Percentiles rank a stretch among this genome's conserved stretches.
phyloP scores from a whole-genome alignment of 1,140 invertebrate species.

The Zaprionus tsacasi region DNA sequence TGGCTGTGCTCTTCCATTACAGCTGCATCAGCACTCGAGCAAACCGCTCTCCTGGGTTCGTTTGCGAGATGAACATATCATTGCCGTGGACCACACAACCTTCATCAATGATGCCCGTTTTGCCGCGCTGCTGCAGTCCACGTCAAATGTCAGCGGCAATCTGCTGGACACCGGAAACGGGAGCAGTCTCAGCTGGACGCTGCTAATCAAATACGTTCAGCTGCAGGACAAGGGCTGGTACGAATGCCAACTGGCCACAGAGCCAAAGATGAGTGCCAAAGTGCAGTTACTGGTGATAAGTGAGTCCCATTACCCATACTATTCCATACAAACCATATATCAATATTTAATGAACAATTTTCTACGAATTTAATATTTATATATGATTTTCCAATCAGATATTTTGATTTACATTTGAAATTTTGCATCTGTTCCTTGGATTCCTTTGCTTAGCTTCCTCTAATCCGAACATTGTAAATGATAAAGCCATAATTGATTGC shows the following conservation, averaged over 20 bases:
- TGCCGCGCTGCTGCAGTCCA: slow-evolving; percentile 89
- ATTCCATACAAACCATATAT: background rate
- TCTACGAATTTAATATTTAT: background rate
- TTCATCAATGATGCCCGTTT: slow-evolving; percentile 96
- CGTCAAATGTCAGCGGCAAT: slow-evolving; percentile 23
- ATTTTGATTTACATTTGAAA: slow-evolving; percentile 20
- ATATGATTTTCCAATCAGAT: background rate
- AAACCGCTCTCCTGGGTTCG: slow-evolving; percentile 96
- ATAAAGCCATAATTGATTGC: background rate
- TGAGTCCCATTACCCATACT: slow-evolving; percentile 81
- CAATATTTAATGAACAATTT: background rate
- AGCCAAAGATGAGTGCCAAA: slow-evolving; percentile 89
- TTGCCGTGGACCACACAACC: slow-evolving; percentile 92
- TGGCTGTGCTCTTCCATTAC: slow-evolving; percentile 73
- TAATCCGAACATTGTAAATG: background rate
- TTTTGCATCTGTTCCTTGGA: slow-evolving; percentile 1
- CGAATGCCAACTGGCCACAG: slow-evolving; percentile 90
- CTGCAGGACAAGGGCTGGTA: slow-evolving; percentile 88
- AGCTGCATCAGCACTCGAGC: slow-evolving; percentile 85
- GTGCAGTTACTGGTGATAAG: slow-evolving; percentile 88
- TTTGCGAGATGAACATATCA: slow-evolving; percentile 93
- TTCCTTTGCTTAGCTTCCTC: background rate
- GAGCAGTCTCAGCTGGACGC: slow-evolving; percentile 92
- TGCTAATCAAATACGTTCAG: slow-evolving; percentile 89
- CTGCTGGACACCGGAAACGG: slow-evolving; percentile 53